Conservation (phyloP, 2,113 vertebrate genomes). For the Zingel zingel region DNA sequence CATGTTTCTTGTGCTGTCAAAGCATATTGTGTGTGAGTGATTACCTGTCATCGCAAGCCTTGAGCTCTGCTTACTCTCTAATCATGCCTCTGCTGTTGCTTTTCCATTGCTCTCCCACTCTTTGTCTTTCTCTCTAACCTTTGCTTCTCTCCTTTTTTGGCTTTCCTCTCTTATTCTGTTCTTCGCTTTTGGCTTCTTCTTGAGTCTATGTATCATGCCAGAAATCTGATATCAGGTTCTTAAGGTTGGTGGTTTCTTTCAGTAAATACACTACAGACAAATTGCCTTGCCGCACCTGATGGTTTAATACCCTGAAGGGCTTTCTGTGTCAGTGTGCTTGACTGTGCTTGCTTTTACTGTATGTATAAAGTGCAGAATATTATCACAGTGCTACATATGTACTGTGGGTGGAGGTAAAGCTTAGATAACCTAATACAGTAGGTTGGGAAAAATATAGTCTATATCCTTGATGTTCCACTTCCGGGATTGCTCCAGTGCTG, state of each 20-base stretch:
- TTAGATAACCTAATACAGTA: too few relatives aligned
- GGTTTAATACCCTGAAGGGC: constrained; percentile 2
- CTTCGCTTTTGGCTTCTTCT: constrained; percentile 14
- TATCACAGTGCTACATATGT: background rate
- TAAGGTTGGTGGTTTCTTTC: constrained; percentile 23
- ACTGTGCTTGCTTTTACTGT: background rate
- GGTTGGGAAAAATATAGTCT: too few relatives aligned
- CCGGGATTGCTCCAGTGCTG: too few relatives aligned
- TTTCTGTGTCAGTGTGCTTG: background rate
- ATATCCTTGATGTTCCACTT: too few relatives aligned
- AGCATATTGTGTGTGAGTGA: constrained; percentile 78
- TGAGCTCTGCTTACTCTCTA: constrained; percentile 58
- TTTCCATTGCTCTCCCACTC: constrained; percentile 43
- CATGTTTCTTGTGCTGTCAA: constrained; percentile 78
- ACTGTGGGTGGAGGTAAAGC: background rate
- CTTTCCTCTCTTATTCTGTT: background rate
- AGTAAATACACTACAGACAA: background rate
- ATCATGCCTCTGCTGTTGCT: constrained; percentile 45
- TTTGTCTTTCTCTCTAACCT: constrained; percentile 47
- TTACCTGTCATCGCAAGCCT: constrained; percentile 75
- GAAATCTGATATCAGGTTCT: constrained; percentile 35
- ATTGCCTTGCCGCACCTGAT: constrained; percentile 3
- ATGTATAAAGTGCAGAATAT: background rate
- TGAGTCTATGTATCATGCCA: background rate
- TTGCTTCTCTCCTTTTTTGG: constrained; percentile 18